Conservation (phyloP, 2,797 vertebrate genomes). For the Poecilia velifera region DNA sequence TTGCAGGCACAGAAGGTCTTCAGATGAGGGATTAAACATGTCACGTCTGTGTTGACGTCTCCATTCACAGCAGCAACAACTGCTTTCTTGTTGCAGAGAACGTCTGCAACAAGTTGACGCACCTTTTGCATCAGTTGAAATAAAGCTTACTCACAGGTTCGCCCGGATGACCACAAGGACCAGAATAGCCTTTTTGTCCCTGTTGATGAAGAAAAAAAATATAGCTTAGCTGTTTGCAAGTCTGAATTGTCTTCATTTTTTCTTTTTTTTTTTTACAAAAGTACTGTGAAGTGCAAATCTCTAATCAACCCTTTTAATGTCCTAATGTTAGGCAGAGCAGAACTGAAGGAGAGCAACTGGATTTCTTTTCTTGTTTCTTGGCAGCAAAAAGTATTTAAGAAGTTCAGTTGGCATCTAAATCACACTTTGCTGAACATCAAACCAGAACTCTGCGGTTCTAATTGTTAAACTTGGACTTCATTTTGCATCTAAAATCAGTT, state of each 20-base stretch:
- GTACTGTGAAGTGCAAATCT: background rate
- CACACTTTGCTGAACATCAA: background rate
- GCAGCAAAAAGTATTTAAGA: background rate
- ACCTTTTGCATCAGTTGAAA: background rate
- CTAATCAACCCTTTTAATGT: background rate
- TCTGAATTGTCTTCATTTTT: background rate
- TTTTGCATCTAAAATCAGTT: background rate
- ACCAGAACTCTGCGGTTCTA: background rate
- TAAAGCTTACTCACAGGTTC: constrained; percentile 88
- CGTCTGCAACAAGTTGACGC: background rate
- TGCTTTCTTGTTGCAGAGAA: background rate
- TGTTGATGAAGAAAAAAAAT: constrained; percentile 60
- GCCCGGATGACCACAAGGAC: constrained; percentile 90
- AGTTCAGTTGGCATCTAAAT: background rate
- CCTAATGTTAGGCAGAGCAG: background rate
- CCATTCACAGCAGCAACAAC: background rate
- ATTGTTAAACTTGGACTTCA: background rate
- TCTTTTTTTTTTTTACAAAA: background rate
- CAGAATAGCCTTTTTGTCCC: constrained; percentile 91
- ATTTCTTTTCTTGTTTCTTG: background rate
- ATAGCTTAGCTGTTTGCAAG: constrained; percentile 8
- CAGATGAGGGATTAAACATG: background rate
- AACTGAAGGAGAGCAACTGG: background rate
- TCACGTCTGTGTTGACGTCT: background rate
- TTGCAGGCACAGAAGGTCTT: background rate